Evolutionary conservation across 2,797 vertebrate genomes (phyloP), one percentile per base, ranked within the genome.

Genomic region (Phataginus tricuspis): DNA sequence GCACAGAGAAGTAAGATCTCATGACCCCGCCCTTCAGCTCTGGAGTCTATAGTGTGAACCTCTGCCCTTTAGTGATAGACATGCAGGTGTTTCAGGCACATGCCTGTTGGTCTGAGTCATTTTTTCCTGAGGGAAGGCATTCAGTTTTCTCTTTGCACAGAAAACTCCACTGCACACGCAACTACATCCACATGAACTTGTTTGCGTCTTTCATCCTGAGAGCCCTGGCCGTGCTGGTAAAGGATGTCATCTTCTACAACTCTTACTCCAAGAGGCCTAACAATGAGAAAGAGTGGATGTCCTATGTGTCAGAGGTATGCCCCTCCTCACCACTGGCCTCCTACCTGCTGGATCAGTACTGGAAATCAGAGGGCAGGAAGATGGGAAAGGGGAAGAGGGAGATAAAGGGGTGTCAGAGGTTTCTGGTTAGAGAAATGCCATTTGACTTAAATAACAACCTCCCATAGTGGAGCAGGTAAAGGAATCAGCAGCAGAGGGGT

Each of bases 171-270:
- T 99, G 99, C 91, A 99, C 99, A 74, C 99, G 99, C 96, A 99
- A 99, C 97, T 99, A 99, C 98, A 99, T 99, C 98, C 99, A 99
- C 97, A 99, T 99, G 99, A 99, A 99, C 97, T 97, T 99, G 97
- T 99, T 99, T 95, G 98, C 99, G 64, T 99, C 99, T 0, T 99
- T 99, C 97, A 99, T 99, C 97, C 96, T 99, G 97, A 99, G 99
- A 97, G 99, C 99, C 0, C 59, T 97, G 53, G 98, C 99, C 0
- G 98, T 99, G 80, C 99, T 99, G 53, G 98, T 99, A 5, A 99
- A 99, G 97, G 99, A 99, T 45, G 96, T 98, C 5, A 78, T 99
- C 3, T 79, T 99, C 18, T 84, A 99, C 66, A 94, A 98, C 42
- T 99, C 98, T 94, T 99, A 99, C 72, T 98, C 99, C 66, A 99